These are phyloP conservation scores for Trichosurus vulpecula DNA, from an alignment of 2,797 vertebrate species.

Conservation along the genomic window DNA sequence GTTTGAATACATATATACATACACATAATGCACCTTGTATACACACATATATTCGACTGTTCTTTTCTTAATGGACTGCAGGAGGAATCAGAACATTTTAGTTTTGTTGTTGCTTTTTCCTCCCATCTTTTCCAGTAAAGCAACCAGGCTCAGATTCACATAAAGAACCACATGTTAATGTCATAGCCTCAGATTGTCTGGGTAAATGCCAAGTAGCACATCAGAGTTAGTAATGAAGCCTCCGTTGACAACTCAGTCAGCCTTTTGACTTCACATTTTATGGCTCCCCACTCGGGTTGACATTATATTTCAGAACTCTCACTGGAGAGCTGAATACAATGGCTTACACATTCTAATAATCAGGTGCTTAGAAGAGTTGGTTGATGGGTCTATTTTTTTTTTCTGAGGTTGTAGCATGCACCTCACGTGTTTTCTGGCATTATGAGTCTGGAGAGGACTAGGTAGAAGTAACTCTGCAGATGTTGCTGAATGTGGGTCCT, in stretches of 20 bases:
- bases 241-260: constrained; percentile 63
- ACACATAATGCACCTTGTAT: neutral
- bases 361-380: constrained; percentile 52
- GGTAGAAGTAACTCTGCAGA: neutral
- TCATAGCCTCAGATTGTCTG: constrained; percentile 67
- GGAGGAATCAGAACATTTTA: constrained; percentile 59
- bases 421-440: constrained; percentile 24
- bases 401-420: constrained; percentile 24
- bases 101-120: neutral
- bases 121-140: constrained; percentile 42
- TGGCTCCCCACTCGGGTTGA: constrained; percentile 58
- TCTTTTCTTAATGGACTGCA: constrained; percentile 55
- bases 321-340: constrained; percentile 41
- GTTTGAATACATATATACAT: constrained; percentile 21
- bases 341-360: constrained; percentile 62
- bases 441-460: constrained; percentile 1
- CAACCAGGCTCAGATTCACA: constrained; percentile 47
- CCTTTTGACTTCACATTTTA: constrained; percentile 68
- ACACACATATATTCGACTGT: constrained; percentile 47
- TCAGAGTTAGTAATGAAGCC: constrained; percentile 59
- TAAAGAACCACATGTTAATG: constrained; percentile 63
- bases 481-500: neutral
- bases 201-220: constrained; percentile 69
- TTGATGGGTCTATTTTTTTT: constrained; percentile 40
- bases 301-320: constrained; percentile 61